Evolutionary conservation across 2,113 vertebrate species (phyloP), one percentile per base, ranked within the genome.

Genomic region (Tachysurus vachellii): DNA sequence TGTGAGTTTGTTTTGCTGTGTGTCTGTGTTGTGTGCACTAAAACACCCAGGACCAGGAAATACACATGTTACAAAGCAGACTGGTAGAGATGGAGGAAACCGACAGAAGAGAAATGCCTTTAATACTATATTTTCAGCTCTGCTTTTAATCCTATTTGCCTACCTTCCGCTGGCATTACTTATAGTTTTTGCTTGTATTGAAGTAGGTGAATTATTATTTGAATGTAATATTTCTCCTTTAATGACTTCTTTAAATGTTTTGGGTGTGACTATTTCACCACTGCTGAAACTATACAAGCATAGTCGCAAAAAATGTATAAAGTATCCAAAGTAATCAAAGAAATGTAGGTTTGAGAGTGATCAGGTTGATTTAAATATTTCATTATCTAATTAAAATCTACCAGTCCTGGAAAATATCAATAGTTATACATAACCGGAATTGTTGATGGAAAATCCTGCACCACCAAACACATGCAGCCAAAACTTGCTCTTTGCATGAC

Each of bases 51-150:
- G 61, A 59, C 88, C 88, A 79, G 88, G 71, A 57, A 36, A 86
- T 19, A 54, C 64, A 11, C 28, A 26, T 50, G 47, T 6, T n/a
- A 82, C 53, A 14, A 26, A n/a, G 5, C 61, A 82, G 42, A 50
- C 26, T 1, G 14, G 44, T 28, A 64, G 26, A 83, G 23, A 53
- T 28, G 31, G 21, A 68, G 75, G 47, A n/a, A 88, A 88, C 75
- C 82, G 85, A 44, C 87, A 80, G 28, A 88, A 88, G 53, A 84
- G 50, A 23, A 88, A 85, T 28, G 87, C 87, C 26, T 88, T 84
- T 23, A 88, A 68, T 59, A 80, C 68, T 5, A 88, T 88, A n/a
- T 80, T 79, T 80, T 23, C 42, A 61, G 79, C 36, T 12, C 61
- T 88, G 66, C 50, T 42, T 9, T 6, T 66, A 31, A 62, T 83